A percentile compares a stretch with the other conserved stretches of the same genome.
These are phyloP conservation scores for Barnardius zonarius DNA, from an alignment of 2,113 vertebrate genomes.

Conservation along the genomic window DNA sequence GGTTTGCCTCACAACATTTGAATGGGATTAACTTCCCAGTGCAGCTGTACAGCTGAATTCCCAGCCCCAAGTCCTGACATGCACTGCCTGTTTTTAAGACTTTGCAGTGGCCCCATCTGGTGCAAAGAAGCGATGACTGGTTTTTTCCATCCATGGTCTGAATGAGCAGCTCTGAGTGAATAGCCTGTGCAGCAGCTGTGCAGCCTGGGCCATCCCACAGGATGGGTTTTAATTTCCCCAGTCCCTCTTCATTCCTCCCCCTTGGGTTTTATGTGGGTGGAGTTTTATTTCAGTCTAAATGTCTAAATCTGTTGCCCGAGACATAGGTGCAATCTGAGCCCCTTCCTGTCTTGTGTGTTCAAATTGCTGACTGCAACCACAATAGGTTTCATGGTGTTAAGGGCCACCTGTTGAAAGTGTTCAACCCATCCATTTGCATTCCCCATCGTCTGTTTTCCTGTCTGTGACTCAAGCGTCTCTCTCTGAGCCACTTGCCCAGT, in stretches of 20 bases:
- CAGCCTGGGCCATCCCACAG: not conserved
- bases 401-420: slow-evolving; percentile 44
- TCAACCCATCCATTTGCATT: slow-evolving; percentile 27
- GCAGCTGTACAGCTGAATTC: not conserved
- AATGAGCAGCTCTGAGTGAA: slow-evolving; percentile 4
- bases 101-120: slow-evolving; percentile 24
- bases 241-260: slow-evolving; percentile 10
- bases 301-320: slow-evolving; percentile 57
- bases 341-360: not conserved
- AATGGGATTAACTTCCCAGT: not conserved
- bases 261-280: slow-evolving; percentile 26
- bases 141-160: slow-evolving; percentile 36
- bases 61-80: not conserved
- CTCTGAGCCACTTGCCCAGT: slow-evolving; percentile 22
- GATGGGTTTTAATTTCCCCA: slow-evolving; percentile 42
- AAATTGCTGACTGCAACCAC: slow-evolving; percentile 38
- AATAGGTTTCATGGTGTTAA: slow-evolving; percentile 33
- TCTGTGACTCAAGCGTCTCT: slow-evolving; percentile 24
- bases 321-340: slow-evolving; percentile 45
- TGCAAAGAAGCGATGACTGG: not conserved
- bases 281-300: slow-evolving; percentile 30
- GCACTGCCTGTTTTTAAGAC: not conserved
- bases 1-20: fast-evolving
- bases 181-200: slow-evolving; percentile 45
- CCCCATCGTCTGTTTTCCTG: slow-evolving; percentile 32